Evolutionary conservation across 2,113 vertebrate genomes (phyloP).

Genomic region (Tupaia tana): DNA sequence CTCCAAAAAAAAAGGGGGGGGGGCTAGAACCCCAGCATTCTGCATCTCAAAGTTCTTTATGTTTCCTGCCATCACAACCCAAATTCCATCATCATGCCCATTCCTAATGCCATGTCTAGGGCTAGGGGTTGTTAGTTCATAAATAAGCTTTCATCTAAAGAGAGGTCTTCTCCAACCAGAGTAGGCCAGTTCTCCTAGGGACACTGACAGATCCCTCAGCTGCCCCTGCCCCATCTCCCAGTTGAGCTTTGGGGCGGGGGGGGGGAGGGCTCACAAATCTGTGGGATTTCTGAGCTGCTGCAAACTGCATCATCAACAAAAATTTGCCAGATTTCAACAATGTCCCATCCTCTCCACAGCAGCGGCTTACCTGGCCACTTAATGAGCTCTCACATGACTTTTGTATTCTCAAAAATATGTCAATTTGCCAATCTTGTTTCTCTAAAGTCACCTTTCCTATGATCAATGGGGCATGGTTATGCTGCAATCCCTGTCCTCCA

Average conservation of each 20-base stretch:
- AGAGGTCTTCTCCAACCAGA: background rate
- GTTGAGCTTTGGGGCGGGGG: background rate
- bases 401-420: background rate
- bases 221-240: too few species aligned
- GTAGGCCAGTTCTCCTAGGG: background rate
- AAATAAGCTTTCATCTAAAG: background rate
- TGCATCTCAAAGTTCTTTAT: background rate
- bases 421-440: background rate
- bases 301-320: background rate
- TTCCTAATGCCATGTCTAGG: background rate
- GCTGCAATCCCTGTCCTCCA: too few species aligned
- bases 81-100: background rate
- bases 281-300: background rate
- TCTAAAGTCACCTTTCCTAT: background rate
- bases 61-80: background rate
- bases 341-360: background rate
- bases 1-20: too few species aligned
- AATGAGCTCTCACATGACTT: background rate
- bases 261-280: background rate
- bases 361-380: background rate
- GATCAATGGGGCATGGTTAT: too few species aligned
- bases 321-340: background rate
- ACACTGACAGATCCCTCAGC: background rate
- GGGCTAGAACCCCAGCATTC: background rate
- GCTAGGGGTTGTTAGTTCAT: background rate